A percentile compares a stretch with the other conserved stretches of the same genome.
These are phyloP conservation scores for Cataglyphis albicans DNA, from an alignment of 2,888 invertebrate genomes.

Conservation along the genomic window DNA sequence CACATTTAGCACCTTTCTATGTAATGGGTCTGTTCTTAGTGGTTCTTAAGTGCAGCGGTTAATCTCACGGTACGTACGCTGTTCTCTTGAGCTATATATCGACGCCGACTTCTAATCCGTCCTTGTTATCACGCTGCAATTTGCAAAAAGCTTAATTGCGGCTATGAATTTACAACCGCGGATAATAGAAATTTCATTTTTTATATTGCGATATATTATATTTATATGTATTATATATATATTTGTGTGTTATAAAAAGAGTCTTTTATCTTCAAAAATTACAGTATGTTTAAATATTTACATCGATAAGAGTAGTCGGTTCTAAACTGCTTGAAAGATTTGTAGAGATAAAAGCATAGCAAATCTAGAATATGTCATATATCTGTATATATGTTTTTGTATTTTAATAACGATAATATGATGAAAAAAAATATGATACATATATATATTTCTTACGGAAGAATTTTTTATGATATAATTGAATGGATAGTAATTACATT, in stretches of 20 bases:
- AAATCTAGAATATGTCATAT: not conserved
- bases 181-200: not conserved
- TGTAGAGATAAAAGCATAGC: not conserved
- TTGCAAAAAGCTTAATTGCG: constrained; percentile 32
- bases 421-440: not conserved
- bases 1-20: constrained; percentile 53
- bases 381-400: not conserved
- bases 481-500: constrained; percentile 1
- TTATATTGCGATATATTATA: not conserved
- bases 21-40: constrained; percentile 49
- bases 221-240: not conserved
- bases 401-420: not conserved
- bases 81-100: constrained; percentile 12
- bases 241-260: no score
- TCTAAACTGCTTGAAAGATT: not conserved
- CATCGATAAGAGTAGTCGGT: not conserved
- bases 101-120: constrained; percentile 46
- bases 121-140: constrained; percentile 43
- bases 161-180: constrained; percentile 25
- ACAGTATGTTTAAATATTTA: not conserved
- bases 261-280: not conserved
- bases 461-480: not conserved
- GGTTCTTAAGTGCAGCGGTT: constrained; percentile 50
- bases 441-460: not conserved
- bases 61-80: constrained; percentile 29